Conservation (phyloP, 1,140 invertebrate species). For the Pentalonia nigronervosa region DNA sequence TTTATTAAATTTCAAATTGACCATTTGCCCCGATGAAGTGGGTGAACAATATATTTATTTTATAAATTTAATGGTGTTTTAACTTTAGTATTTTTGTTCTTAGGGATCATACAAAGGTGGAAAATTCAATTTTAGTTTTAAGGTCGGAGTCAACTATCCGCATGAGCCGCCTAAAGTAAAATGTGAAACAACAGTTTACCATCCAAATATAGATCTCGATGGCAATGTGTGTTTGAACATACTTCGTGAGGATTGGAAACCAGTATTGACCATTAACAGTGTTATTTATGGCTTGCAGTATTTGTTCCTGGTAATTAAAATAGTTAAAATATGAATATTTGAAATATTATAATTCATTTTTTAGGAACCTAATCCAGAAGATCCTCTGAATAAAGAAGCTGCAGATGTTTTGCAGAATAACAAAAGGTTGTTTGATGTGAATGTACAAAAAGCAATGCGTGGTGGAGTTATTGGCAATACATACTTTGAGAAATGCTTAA, state of each 20-base stretch:
- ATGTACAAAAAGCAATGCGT: constrained; percentile 94
- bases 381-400: constrained; percentile 98
- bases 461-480: constrained; percentile 91
- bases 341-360: constrained; percentile 60
- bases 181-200: constrained; percentile 92
- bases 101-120: constrained; percentile 94
- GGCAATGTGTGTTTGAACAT: constrained; percentile 96
- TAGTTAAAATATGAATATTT: not conserved
- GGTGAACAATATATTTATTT: not conserved
- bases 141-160: constrained; percentile 95
- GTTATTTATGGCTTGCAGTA: constrained; percentile 98
- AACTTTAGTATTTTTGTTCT: constrained; percentile 59
- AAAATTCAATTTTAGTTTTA: constrained; percentile 95
- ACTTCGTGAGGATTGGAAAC: constrained; percentile 98
- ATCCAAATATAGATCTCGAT: constrained; percentile 94
- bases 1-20: constrained; percentile 93
- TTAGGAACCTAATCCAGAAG: constrained; percentile 97
- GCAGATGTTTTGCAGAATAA: constrained; percentile 96
- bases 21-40: constrained; percentile 95
- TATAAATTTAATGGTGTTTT: not conserved
- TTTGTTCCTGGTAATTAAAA: constrained; percentile 84
- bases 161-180: constrained; percentile 96
- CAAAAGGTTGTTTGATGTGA: constrained; percentile 92
- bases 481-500: constrained; percentile 95
- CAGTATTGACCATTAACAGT: constrained; percentile 96